Conservation (phyloP, 2,797 vertebrate genomes). For the Lepus oiostolus region DNA sequence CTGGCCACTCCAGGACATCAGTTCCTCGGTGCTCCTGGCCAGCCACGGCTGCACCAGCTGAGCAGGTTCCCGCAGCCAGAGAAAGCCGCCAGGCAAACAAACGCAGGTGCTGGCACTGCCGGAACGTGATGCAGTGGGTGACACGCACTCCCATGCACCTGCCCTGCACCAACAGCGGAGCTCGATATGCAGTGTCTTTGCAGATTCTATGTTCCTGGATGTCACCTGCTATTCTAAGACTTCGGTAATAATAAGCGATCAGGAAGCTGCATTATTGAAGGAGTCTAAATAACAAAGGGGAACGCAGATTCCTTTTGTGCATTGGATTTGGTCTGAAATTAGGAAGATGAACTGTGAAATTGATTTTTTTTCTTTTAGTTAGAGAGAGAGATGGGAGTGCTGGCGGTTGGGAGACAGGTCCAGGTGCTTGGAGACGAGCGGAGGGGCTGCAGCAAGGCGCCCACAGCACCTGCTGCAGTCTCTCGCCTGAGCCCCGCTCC, state of each 20-base stretch:
- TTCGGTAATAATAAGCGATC: not conserved
- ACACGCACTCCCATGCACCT: not conserved
- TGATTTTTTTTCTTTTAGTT: constrained; percentile 1
- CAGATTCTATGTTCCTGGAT: not conserved
- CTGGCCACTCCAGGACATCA: not conserved
- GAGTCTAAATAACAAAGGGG: not conserved
- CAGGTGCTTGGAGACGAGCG: accelerated
- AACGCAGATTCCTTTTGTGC: not conserved
- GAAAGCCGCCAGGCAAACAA: not conserved
- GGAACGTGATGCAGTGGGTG: not conserved
- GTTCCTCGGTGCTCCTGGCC: not conserved
- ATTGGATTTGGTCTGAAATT: not conserved
- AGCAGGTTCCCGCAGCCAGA: not conserved
- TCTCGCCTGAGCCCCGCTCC: not conserved
- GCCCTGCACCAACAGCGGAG: not conserved
- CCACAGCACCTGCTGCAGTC: accelerated
- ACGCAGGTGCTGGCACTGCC: not conserved
- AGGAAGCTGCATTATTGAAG: not conserved
- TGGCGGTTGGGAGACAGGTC: not conserved
- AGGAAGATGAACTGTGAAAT: not conserved
- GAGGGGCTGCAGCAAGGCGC: accelerated
- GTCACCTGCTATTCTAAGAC: not conserved
- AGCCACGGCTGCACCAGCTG: accelerated
- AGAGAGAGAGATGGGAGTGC: not conserved
- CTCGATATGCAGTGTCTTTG: not conserved